Percentiles rank a stretch among this genome's conserved stretches.
These are phyloP conservation scores for Melanocharis versteri DNA, from an alignment of 2,113 vertebrate species.

Conservation along the genomic window DNA sequence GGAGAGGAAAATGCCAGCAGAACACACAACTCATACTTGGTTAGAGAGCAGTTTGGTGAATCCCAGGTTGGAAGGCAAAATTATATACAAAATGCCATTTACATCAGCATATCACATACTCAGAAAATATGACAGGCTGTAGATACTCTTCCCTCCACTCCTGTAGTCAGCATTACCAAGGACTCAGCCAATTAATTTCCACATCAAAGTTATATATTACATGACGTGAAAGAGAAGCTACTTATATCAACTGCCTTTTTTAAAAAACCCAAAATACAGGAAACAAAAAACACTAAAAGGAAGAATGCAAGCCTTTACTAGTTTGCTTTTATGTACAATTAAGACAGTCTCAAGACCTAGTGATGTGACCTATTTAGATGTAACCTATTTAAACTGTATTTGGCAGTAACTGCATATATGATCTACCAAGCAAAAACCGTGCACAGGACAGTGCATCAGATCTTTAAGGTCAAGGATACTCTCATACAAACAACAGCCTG, in stretches of 20 bases:
- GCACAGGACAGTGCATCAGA: neutral
- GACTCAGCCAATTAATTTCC: neutral
- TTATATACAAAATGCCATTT: neutral
- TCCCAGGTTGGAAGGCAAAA: neutral
- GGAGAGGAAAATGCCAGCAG: neutral
- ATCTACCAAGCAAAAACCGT: neutral
- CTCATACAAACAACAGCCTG: neutral
- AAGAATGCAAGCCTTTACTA: neutral
- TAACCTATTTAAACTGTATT: neutral
- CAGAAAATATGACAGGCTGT: neutral
- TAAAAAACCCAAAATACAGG: neutral
- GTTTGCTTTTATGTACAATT: neutral
- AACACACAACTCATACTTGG: neutral
- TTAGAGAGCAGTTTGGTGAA: neutral
- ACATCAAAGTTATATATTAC: neutral
- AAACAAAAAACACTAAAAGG: neutral
- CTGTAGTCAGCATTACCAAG: neutral
- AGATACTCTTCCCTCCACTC: neutral
- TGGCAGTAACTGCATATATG: neutral
- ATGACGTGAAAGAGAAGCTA: neutral
- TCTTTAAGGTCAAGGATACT: neutral
- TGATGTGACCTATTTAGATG: neutral
- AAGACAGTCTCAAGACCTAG: neutral
- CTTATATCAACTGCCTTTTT: neutral
- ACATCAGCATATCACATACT: neutral